A percentile compares a stretch with the other conserved stretches of the same genome.
Conservation (phyloP, 2,888 invertebrate genomes). For the Bibio marci region DNA sequence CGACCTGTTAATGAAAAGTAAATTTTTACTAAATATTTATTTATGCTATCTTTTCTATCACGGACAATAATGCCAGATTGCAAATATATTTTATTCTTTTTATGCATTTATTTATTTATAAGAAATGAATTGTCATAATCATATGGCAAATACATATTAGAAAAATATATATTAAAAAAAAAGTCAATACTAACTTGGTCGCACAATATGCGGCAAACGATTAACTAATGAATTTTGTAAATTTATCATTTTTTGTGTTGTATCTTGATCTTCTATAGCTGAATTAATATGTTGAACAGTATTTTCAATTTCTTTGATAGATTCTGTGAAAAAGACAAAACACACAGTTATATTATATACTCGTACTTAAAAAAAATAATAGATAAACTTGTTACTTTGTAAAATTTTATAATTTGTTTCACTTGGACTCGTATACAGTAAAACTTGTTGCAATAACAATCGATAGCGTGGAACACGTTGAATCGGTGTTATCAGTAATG, state of each 20-base stretch:
- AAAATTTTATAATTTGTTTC: conserved; percentile 38
- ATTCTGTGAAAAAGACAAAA: conserved; percentile 30
- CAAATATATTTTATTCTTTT: no score
- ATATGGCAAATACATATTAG: no score
- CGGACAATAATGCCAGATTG: no score
- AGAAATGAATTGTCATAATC: no score
- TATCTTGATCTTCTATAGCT: conserved; percentile 55
- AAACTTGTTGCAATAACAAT: conserved; percentile 48
- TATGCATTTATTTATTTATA: no score
- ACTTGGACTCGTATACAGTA: conserved; percentile 37
- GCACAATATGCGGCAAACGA: conserved; percentile 44
- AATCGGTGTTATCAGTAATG: conserved; percentile 59
- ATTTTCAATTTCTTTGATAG: conserved; percentile 45
- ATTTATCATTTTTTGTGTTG: conserved; percentile 46
- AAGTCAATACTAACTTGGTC: conserved; percentile 24
- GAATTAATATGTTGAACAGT: conserved; percentile 55
- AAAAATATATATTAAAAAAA: no score
- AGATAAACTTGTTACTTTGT: conserved; percentile 26
- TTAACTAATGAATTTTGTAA: conserved; percentile 45
- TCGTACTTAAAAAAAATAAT: conserved; percentile 3
- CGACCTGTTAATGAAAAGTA: conserved; percentile 19
- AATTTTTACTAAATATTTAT: background rate
- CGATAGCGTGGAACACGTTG: conserved; percentile 64
- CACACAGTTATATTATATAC: conserved; percentile 5
- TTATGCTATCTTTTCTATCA: background rate